Evolutionary conservation across 2,797 vertebrate genomes (phyloP), one percentile per base, ranked within the genome.

Genomic region (Uromys caudimaculatus): DNA sequence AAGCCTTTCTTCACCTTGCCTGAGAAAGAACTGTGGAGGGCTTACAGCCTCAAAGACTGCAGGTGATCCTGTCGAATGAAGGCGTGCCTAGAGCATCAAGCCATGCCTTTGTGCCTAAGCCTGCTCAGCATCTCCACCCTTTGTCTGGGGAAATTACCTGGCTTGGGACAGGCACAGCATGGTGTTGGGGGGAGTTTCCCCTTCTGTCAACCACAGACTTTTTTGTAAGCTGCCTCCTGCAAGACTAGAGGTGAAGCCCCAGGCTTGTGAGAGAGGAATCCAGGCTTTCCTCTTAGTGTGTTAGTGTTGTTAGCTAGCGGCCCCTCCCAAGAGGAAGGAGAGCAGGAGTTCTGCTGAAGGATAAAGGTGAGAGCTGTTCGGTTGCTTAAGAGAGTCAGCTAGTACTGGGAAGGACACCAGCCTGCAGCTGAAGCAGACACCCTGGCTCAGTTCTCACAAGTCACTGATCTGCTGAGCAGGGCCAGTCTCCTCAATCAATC

Each of bases 401-500:
- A 87, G 73, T 3, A 62, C 60, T 69, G 92, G 89, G 89, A 93
- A 69, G 94, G 87, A 90, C 89, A 79, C 50, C 89, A 24, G 95
- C 96, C 73, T 58, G 94, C 91, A 2, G 27, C 89, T 67, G 47
- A 88, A 97, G 95, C 91, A 38, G 29, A 41, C 77, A 52, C 75
- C 38, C 92, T 2, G n/a, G 89, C 92, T 96, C 94, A 73, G 95
- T 96, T 93, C 21, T 12, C 95, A 79, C 94, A 75, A 97, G 97
- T 91, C 97, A 83, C 97, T 94, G 95, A 96, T 93, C 86, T 91
- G 94, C 95, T 0, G 56, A 91, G 95, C 96, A 95, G 95, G 96
- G 94, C 97, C 94, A 38, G 96, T 85, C 94, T 96, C 96, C 93
- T 97, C 97, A 92, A 96, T 97, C 97, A 96, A 94, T 97, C 95